Evolutionary conservation across 2,888 invertebrate genomes (phyloP).

Genomic region (Autographa gamma): DNA sequence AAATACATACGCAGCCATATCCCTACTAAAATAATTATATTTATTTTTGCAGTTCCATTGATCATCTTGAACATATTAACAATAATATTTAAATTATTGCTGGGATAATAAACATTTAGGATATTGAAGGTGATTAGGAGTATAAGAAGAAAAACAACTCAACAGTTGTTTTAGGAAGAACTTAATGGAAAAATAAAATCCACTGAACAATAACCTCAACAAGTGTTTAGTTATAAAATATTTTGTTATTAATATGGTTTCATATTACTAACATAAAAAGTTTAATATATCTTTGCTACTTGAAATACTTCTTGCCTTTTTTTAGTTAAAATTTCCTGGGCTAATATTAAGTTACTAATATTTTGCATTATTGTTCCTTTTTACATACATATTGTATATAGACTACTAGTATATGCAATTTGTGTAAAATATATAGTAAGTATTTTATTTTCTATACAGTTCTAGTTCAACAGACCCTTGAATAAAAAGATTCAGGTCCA

Average conservation of each 20-base stretch:
- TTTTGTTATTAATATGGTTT: not conserved
- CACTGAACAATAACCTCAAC: not conserved
- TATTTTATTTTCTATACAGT: no score
- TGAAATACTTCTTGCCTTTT: not conserved
- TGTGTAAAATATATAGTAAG: no score
- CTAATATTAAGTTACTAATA: no score
- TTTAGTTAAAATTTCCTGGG: no score
- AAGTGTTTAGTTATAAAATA: not conserved
- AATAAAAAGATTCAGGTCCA: no score
- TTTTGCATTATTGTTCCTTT: no score
- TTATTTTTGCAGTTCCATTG: slow-evolving; percentile 96
- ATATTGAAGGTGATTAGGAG: slow-evolving; percentile 6
- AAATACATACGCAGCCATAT: not conserved
- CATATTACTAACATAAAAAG: not conserved
- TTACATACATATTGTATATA: no score
- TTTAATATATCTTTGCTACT: slow-evolving; percentile 4
- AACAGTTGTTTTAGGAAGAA: slow-evolving; percentile 6
- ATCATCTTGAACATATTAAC: slow-evolving; percentile 96
- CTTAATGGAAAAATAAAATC: not conserved
- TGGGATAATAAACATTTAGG: slow-evolving; percentile 90
- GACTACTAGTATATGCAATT: no score
- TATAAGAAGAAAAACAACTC: slow-evolving; percentile 20
- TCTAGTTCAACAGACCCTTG: no score
- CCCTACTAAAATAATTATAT: slow-evolving; percentile 33
- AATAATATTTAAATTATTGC: slow-evolving; percentile 95